Conservation (phyloP, 30 jellyfish, hydroid and myxozoan genomes). For the Morbakka virulenta region DNA sequence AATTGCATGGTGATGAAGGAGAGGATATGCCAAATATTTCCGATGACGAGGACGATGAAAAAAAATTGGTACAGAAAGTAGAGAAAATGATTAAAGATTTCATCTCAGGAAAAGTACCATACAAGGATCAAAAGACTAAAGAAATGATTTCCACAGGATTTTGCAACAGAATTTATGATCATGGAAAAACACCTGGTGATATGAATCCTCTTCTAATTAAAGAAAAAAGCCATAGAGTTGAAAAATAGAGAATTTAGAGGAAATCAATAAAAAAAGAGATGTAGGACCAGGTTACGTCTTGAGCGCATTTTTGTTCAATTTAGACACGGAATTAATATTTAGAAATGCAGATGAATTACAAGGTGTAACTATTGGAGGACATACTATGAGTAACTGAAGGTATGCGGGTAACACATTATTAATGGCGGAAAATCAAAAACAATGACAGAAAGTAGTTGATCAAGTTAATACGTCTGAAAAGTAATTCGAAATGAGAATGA, state of each 20-base stretch:
- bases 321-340: neutral
- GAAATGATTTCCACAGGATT: neutral
- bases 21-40: neutral
- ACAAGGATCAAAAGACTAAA: neutral
- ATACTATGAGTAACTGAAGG: no score
- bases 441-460: neutral
- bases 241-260: neutral
- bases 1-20: no score
- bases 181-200: conserved; percentile 6
- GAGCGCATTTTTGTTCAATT: neutral
- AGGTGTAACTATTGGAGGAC: no score
- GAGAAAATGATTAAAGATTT: neutral
- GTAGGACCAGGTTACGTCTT: neutral
- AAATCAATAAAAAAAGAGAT: neutral
- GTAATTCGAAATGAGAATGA: neutral
- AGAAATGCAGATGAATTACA: no score
- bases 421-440: neutral
- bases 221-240: neutral
- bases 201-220: neutral
- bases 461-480: neutral
- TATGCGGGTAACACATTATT: no score
- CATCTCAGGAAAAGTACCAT: conserved; percentile 2
- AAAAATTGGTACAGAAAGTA: neutral
- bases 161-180: neutral
- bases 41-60: conserved; percentile 17